Conservation (phyloP, 2,113 vertebrate genomes). For the Cisticola juncidis region DNA sequence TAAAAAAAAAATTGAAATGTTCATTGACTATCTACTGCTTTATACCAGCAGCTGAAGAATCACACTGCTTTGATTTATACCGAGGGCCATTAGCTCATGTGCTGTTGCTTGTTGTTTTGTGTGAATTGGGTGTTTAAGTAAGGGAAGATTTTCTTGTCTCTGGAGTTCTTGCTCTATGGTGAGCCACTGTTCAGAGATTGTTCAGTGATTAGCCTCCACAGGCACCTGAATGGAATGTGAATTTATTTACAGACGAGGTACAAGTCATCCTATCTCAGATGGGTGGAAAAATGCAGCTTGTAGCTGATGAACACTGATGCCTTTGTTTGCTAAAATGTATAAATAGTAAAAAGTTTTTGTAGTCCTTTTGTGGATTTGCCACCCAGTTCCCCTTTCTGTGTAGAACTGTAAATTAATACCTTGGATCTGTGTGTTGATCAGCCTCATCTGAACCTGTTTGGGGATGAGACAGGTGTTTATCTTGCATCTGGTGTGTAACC, state of each 20-base stretch:
- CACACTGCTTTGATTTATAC: background rate
- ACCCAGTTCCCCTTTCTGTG: background rate
- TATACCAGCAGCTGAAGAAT: background rate
- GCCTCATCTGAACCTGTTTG: background rate
- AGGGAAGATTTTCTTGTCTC: background rate
- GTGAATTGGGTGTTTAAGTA: background rate
- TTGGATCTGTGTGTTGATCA: fast-evolving
- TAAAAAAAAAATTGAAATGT: background rate
- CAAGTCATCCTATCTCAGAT: background rate
- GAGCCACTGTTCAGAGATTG: background rate
- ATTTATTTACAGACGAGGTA: fast-evolving
- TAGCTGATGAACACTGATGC: background rate
- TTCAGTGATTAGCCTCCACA: background rate
- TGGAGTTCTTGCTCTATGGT: background rate
- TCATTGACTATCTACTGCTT: background rate
- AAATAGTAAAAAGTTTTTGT: background rate
- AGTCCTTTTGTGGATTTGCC: background rate
- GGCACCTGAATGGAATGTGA: background rate
- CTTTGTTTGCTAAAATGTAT: background rate
- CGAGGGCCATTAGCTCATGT: fast-evolving
- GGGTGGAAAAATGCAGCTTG: background rate
- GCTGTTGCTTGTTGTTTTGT: background rate
- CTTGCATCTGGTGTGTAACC: fast-evolving
- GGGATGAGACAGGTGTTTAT: background rate
- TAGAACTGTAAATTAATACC: background rate